Conservation (phyloP, 2,888 invertebrate species). For the Dryococelus australis region DNA sequence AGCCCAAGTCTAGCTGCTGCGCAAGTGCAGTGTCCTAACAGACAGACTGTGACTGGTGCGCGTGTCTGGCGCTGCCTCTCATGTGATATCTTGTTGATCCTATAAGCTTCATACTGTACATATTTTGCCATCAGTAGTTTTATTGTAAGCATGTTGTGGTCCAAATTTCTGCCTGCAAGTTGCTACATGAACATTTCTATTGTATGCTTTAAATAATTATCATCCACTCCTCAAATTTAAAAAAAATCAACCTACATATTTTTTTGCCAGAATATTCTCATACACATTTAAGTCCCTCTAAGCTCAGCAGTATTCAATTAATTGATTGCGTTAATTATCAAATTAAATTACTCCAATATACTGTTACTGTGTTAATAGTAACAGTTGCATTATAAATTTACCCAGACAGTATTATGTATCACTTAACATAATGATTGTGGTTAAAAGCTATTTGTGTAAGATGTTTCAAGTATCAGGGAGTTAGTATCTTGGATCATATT, state of each 20-base stretch:
- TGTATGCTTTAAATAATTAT: too few species aligned
- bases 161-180: background rate
- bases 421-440: background rate
- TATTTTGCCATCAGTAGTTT: background rate
- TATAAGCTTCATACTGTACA: background rate
- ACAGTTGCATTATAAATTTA: background rate
- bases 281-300: background rate
- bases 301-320: background rate
- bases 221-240: too few species aligned
- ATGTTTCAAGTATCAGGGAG: background rate
- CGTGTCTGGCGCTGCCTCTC: too few species aligned
- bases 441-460: background rate
- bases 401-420: background rate
- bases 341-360: background rate
- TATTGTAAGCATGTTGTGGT: background rate
- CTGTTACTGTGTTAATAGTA: background rate
- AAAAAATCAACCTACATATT: too few species aligned
- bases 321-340: background rate
- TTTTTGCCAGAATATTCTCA: too few species aligned
- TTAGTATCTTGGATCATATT: background rate
- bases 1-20: conserved; percentile 57
- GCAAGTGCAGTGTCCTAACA: conserved; percentile 47
- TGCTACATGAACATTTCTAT: background rate
- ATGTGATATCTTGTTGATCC: background rate
- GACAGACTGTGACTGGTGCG: background rate